phyloP scores from a whole-genome alignment of 1,140 invertebrate genomes.

The Cyphomyrmex costatus region DNA sequence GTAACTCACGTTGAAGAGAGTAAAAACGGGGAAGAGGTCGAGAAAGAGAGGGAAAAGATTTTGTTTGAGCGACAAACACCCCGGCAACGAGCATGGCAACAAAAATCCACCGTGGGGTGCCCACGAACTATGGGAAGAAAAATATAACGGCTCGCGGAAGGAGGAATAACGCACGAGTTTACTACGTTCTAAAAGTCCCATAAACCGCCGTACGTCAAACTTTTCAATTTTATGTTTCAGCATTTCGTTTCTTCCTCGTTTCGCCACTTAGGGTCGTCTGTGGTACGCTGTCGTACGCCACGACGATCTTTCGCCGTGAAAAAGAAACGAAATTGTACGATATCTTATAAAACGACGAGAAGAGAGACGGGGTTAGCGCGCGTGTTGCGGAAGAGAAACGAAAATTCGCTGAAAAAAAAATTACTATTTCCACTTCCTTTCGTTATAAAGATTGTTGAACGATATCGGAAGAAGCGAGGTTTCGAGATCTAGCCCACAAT shows the following conservation, averaged over 20 bases:
- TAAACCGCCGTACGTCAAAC: constrained; percentile 84
- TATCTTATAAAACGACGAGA: not conserved
- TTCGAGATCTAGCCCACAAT: not conserved
- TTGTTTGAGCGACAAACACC: constrained; percentile 79
- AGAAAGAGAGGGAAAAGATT: constrained; percentile 2
- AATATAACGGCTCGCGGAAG: constrained; percentile 83
- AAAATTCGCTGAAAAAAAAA: not conserved
- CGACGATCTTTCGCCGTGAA: not conserved
- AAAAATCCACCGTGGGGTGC: constrained; percentile 74
- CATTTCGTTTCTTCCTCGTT: constrained; percentile 75
- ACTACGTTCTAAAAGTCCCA: constrained; percentile 85
- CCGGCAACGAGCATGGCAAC: constrained; percentile 71
- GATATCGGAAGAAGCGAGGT: not conserved
- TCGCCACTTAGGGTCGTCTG: constrained; percentile 73
- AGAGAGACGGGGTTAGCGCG: not conserved
- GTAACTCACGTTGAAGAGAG: constrained; percentile 45
- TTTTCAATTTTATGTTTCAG: constrained; percentile 86
- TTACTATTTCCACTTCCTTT: not conserved
- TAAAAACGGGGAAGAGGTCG: constrained; percentile 45
- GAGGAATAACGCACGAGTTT: constrained; percentile 84
- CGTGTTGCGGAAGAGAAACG: not conserved
- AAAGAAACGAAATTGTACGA: not conserved
- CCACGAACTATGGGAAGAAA: constrained; percentile 77
- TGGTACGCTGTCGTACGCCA: not conserved
- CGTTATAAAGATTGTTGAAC: not conserved